Evolutionary conservation across 1,140 invertebrate species (phyloP).

Genomic region (Proctacanthus coquilletti): DNA sequence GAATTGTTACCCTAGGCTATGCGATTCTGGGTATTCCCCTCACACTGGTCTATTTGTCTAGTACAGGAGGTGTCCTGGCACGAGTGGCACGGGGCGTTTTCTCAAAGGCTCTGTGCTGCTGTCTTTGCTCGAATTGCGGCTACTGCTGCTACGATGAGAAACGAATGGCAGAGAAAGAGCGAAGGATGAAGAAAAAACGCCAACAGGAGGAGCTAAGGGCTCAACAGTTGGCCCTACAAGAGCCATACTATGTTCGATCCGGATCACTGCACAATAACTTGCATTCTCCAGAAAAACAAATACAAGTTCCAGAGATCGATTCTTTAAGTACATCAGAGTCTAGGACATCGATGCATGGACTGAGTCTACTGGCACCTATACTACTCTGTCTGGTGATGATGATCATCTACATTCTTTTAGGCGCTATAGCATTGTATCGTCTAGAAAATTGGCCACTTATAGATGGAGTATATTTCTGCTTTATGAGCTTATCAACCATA

Average conservation of each 20-base stretch:
- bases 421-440: conserved; percentile 73
- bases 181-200: conserved; percentile 55
- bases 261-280: conserved; percentile 34
- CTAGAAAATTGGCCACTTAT: conserved; percentile 75
- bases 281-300: conserved; percentile 38
- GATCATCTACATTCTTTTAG: conserved; percentile 70
- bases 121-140: conserved; percentile 67
- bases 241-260: conserved; percentile 63
- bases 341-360: conserved; percentile 52
- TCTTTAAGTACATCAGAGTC: conserved; percentile 58
- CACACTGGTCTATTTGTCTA: conserved; percentile 74
- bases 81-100: conserved; percentile 76
- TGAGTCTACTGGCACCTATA: conserved; percentile 60
- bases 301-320: conserved; percentile 34
- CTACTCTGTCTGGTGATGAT: conserved; percentile 61
- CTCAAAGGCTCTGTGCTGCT: conserved; percentile 62
- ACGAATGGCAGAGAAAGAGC: conserved; percentile 60
- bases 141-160: conserved; percentile 74
- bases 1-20: conserved; percentile 76
- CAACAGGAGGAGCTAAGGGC: conserved; percentile 57
- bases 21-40: conserved; percentile 81
- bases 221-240: conserved; percentile 52
- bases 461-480: conserved; percentile 88
- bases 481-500: conserved; percentile 84
- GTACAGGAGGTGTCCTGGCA: conserved; percentile 66